A percentile compares a stretch with the other conserved stretches of the same genome.
phyloP scores from a whole-genome alignment of 2,797 vertebrate genomes.

The Mormyrops boulengeri region DNA sequence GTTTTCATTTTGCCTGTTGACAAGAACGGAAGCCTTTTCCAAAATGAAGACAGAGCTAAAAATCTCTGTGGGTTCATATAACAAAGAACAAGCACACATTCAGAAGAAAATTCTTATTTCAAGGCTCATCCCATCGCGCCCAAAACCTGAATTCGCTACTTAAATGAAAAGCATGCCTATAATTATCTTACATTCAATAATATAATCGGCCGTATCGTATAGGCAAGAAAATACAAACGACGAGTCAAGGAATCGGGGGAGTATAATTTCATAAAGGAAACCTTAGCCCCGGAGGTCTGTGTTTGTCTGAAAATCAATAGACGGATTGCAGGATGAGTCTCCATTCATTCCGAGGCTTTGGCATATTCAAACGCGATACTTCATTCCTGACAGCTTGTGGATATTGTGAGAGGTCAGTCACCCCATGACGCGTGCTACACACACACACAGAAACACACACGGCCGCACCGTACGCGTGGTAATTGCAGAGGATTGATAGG shows the following conservation, averaged over 20 bases:
- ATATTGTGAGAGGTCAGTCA: not conserved
- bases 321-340: conserved; percentile 14
- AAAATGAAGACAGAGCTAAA: not conserved
- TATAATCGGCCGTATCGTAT: not conserved
- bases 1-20: not conserved
- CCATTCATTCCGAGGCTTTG: conserved; percentile 19
- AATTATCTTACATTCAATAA: not conserved
- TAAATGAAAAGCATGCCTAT: not conserved
- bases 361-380: conserved; percentile 19
- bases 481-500: not conserved
- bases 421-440: not conserved
- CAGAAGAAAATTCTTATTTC: not conserved
- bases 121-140: not conserved
- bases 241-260: not conserved
- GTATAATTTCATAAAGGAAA: conserved; percentile 22
- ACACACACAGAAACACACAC: not conserved
- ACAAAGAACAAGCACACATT: not conserved
- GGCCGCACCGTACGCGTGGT: not conserved
- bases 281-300: conserved; percentile 14
- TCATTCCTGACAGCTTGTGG: conserved; percentile 21
- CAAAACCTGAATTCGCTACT: conserved; percentile 24
- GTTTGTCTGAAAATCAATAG: conserved; percentile 31
- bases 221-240: not conserved
- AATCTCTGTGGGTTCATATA: not conserved
- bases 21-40: not conserved